These are phyloP conservation scores for Mya arenaria DNA, from an alignment of 1,140 invertebrate species.

Conservation along the genomic window DNA sequence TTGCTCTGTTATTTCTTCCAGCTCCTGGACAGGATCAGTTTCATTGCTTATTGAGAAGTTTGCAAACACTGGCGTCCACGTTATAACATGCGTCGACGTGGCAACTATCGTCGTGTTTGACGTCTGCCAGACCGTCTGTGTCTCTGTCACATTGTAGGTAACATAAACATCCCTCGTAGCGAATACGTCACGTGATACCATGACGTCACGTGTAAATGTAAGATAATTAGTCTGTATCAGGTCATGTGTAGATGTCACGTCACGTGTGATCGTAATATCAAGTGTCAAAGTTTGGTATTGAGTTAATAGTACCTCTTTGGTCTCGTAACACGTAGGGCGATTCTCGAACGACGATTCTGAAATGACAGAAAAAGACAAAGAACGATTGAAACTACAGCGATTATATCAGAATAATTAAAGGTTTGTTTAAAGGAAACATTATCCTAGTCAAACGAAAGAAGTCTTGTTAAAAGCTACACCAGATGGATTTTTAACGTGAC, in stretches of 20 bases:
- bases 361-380: no score
- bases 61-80: not conserved
- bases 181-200: not conserved
- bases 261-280: not conserved
- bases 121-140: not conserved
- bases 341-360: no score
- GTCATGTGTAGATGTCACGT: not conserved
- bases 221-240: no score
- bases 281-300: conserved; percentile 18
- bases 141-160: not conserved
- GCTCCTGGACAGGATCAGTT: conserved; percentile 17
- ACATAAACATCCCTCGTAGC: conserved; percentile 13
- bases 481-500: no score
- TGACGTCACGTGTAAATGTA: no score
- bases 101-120: not conserved
- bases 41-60: not conserved
- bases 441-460: no score
- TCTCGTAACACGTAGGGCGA: no score
- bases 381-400: no score
- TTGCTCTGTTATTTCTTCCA: conserved; percentile 19
- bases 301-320: no score
- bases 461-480: no score
- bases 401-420: no score
- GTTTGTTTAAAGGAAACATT: no score
- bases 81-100: conserved; percentile 7